Percentiles rank a stretch among this genome's conserved stretches.
Evolutionary conservation across 2,797 vertebrate genomes (phyloP).

Genomic region (Malacoctenus gilli): DNA sequence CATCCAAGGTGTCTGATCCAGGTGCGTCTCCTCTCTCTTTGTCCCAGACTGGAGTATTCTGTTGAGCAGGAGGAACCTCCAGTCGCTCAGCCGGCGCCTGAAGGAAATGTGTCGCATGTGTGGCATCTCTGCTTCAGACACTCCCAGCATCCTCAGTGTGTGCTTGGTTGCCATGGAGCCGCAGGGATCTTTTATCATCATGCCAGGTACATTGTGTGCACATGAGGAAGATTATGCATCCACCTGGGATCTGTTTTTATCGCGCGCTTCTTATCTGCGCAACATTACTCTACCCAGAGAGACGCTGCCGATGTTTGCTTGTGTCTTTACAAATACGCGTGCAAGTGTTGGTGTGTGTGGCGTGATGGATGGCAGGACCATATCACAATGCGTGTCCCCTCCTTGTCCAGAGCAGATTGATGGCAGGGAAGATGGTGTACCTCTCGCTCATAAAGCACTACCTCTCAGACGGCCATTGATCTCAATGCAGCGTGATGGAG

Average conservation of each 20-base stretch:
- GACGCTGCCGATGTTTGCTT: not conserved
- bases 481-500: conserved; percentile 73
- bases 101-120: conserved; percentile 99
- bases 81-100: conserved; percentile 93
- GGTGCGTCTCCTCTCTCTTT: conserved; percentile 4
- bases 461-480: conserved; percentile 75
- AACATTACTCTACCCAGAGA: conserved; percentile 13
- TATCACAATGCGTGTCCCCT: conserved; percentile 66
- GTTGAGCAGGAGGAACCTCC: conserved; percentile 94
- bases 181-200: conserved; percentile 98
- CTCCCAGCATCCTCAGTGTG: conserved; percentile 97
- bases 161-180: conserved; percentile 98
- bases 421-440: conserved; percentile 66
- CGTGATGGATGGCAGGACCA: conserved; percentile 65
- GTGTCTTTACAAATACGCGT: not conserved
- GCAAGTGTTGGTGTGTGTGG: not conserved
- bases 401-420: conserved; percentile 74
- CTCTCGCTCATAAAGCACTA: conserved; percentile 73
- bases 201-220: conserved; percentile 87
- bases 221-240: conserved; percentile 25
- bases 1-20: not conserved
- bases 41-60: conserved; percentile 95
- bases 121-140: conserved; percentile 96
- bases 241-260: conserved; percentile 22
- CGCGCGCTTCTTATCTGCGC: conserved; percentile 7